These are phyloP conservation scores for Leptodactylus fuscus DNA, from an alignment of 2,113 vertebrate species.

Conservation along the genomic window DNA sequence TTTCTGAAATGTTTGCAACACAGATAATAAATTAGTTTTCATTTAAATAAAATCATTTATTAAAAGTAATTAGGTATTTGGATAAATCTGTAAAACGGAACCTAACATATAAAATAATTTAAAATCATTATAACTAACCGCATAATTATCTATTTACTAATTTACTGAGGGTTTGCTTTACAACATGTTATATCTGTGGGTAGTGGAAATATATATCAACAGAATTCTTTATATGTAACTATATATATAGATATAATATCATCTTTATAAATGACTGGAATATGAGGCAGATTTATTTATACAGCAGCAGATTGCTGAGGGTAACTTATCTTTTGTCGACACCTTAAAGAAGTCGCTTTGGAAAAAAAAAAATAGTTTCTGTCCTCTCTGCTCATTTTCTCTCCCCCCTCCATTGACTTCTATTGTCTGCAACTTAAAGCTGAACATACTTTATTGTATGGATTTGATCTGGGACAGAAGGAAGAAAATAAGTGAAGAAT, in stretches of 20 bases:
- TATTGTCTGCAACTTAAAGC: too few species aligned
- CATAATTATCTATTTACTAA: constrained; percentile 21
- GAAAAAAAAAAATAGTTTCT: too few species aligned
- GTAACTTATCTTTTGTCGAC: too few species aligned
- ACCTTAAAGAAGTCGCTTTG: too few species aligned
- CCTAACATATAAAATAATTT: background rate
- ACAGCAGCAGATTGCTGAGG: too few species aligned
- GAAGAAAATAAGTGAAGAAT: too few species aligned
- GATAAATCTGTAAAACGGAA: constrained; percentile 15
- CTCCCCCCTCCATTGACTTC: too few species aligned
- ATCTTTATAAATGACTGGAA: background rate
- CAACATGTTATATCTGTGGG: background rate
- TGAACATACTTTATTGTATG: too few species aligned
- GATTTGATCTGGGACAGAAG: too few species aligned
- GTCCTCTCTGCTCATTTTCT: too few species aligned
- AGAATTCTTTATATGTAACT: background rate
- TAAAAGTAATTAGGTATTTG: constrained; percentile 38
- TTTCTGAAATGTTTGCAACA: constrained; percentile 31
- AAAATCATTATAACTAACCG: background rate
- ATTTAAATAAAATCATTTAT: constrained; percentile 28
- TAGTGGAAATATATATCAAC: background rate
- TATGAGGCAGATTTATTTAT: background rate
- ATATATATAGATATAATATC: too few species aligned
- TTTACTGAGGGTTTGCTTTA: background rate
- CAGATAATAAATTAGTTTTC: constrained; percentile 34